Conservation (phyloP, 2,797 vertebrate genomes). For the Enteromius anoplus region DNA sequence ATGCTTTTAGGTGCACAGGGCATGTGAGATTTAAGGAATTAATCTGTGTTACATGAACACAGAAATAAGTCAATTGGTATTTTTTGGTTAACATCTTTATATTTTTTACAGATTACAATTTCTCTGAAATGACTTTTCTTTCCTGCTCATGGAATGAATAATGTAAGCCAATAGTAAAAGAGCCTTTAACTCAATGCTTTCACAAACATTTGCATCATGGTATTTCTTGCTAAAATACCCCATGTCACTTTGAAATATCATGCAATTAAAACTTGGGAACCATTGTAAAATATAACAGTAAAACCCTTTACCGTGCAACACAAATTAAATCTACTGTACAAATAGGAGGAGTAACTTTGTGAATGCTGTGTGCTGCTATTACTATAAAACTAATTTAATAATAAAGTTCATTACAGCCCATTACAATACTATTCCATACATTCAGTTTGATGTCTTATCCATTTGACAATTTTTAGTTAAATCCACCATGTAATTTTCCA, state of each 20-base stretch:
- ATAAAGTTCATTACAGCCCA: constrained; percentile 44
- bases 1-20: constrained; percentile 72
- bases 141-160: not conserved
- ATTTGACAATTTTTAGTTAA: constrained; percentile 43
- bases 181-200: not conserved
- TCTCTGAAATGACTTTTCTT: not conserved
- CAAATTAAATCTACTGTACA: constrained; percentile 7
- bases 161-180: not conserved
- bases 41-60: constrained; percentile 59
- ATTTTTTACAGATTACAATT: no score
- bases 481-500: constrained; percentile 72
- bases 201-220: not conserved
- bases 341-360: not conserved
- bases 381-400: constrained; percentile 37
- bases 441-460: constrained; percentile 39
- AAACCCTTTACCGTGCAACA: not conserved
- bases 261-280: not conserved
- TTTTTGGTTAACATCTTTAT: not conserved
- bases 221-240: not conserved
- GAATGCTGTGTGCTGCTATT: not conserved
- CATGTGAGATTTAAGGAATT: constrained; percentile 78
- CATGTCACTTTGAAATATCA: not conserved
- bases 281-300: not conserved
- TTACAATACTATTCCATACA: constrained; percentile 44
- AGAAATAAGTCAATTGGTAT: constrained; percentile 23